phyloP scores from a whole-genome alignment of 2,113 vertebrate genomes.

The Chionomys nivalis region DNA sequence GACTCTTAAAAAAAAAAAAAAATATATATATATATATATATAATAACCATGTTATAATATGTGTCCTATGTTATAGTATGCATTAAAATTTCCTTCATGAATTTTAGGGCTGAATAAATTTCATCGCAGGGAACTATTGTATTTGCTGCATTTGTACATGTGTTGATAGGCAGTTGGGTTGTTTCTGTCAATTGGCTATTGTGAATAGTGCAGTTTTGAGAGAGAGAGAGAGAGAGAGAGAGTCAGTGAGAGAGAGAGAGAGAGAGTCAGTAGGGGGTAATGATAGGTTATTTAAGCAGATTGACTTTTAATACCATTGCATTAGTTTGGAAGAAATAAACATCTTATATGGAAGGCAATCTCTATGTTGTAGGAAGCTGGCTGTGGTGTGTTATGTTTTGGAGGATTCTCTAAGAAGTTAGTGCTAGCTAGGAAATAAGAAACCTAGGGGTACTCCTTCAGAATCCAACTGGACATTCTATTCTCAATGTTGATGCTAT shows the following conservation, averaged over 20 bases:
- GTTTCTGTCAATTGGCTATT: not conserved
- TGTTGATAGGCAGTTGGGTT: not conserved
- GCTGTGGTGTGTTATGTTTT: not conserved
- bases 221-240: too few relatives aligned
- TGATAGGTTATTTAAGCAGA: not conserved
- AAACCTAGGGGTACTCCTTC: not conserved
- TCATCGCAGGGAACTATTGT: not conserved
- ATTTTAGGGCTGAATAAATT: not conserved
- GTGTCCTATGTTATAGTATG: not conserved
- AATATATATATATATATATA: too few relatives aligned
- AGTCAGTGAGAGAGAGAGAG: too few relatives aligned
- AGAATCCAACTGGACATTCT: not conserved
- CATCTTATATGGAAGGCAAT: not conserved
- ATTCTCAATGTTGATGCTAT: not conserved
- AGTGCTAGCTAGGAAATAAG: not conserved
- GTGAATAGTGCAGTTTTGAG: not conserved
- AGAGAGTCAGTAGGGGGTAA: not conserved
- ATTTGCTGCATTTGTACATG: not conserved
- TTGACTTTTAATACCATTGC: not conserved
- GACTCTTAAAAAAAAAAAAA: not conserved
- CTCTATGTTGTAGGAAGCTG: not conserved
- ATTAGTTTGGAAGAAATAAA: constrained; percentile 15
- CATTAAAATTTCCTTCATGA: not conserved
- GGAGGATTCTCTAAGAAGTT: not conserved
- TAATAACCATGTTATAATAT: not conserved